Evolutionary conservation across 2,797 vertebrate genomes (phyloP).

Genomic region (Australoheros facetus): DNA sequence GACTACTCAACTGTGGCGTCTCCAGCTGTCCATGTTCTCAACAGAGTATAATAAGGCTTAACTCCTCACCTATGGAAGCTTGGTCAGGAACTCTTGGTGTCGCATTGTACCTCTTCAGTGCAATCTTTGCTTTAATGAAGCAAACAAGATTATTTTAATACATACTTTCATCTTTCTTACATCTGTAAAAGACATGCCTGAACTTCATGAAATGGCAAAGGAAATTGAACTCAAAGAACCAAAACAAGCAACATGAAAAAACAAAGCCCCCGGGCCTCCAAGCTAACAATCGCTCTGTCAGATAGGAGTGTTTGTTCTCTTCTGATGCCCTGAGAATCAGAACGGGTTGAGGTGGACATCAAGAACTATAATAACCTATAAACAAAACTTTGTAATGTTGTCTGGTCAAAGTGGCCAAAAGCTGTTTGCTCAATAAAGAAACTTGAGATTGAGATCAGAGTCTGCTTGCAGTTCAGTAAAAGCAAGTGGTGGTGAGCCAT

Average conservation of each 20-base stretch:
- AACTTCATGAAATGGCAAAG: not conserved
- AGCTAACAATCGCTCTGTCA: not conserved
- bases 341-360: not conserved
- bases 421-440: not conserved
- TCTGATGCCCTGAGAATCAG: not conserved
- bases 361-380: not conserved
- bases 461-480: not conserved
- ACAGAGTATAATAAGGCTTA: not conserved
- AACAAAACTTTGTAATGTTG: not conserved
- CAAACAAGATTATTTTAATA: not conserved
- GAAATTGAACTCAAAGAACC: not conserved
- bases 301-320: not conserved
- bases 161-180: not conserved
- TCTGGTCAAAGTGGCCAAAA: not conserved
- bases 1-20: not conserved
- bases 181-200: not conserved
- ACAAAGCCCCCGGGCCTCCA: not conserved
- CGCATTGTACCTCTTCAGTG: not conserved
- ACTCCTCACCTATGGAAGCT: not conserved
- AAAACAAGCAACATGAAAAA: not conserved
- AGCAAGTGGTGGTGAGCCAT: not conserved
- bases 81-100: not conserved
- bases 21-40: not conserved
- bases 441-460: not conserved
- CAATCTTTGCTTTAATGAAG: not conserved